phyloP scores from a whole-genome alignment of 2,113 vertebrate species.

The Poecile atricapillus region DNA sequence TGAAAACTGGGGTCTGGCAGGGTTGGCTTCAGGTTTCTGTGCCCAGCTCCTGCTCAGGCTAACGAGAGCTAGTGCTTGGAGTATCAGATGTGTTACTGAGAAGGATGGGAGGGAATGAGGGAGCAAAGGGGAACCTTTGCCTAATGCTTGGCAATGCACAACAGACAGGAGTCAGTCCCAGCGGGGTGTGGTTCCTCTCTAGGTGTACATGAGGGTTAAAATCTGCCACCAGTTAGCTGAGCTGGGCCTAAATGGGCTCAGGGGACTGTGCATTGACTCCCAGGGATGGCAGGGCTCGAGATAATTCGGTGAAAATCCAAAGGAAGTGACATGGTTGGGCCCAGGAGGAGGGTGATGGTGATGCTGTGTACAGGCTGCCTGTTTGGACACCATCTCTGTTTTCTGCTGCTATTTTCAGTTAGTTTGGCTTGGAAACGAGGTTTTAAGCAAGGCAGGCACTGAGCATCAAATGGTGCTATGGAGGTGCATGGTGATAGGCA shows the following conservation, averaged over 20 bases:
- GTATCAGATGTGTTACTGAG: background rate
- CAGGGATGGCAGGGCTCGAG: background rate
- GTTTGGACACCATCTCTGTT: background rate
- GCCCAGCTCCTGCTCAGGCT: background rate
- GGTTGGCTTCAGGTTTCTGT: background rate
- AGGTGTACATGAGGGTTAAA: background rate
- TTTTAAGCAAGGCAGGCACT: background rate
- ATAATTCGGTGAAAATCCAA: background rate
- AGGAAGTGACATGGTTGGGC: background rate
- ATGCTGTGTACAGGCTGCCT: background rate
- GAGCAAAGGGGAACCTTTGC: background rate
- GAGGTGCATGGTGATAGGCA: background rate
- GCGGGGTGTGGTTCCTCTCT: background rate
- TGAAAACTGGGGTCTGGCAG: background rate
- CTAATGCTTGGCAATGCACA: background rate
- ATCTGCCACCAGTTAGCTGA: background rate
- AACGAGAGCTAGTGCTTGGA: accelerated
- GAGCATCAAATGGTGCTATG: background rate
- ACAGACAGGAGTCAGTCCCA: background rate
- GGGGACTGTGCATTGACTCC: background rate
- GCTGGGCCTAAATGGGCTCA: background rate
- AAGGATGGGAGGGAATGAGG: background rate
- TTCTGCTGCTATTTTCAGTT: background rate
- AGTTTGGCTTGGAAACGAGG: background rate
- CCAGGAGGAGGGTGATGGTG: background rate